phyloP scores from a whole-genome alignment of 1,140 invertebrate species.

The Aphidius ervi region DNA sequence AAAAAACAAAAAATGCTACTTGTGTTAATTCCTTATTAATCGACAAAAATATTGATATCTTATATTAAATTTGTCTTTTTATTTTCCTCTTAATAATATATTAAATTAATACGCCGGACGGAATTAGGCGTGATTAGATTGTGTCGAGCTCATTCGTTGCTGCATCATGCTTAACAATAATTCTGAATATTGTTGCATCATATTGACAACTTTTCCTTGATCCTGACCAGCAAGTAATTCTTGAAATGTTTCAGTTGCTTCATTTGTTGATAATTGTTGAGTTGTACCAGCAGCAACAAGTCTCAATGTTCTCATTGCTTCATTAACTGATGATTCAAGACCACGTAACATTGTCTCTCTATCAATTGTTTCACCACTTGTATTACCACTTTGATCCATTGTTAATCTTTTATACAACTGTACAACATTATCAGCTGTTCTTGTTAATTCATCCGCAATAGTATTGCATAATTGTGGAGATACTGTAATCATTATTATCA shows the following conservation, averaged over 20 bases:
- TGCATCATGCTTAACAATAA: constrained; percentile 60
- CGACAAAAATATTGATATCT: not conserved
- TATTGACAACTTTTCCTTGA: constrained; percentile 55
- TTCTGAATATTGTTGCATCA: constrained; percentile 66
- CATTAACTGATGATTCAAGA: constrained; percentile 46
- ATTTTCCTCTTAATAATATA: constrained; percentile 2
- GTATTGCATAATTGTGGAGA: constrained; percentile 62
- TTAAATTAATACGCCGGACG: constrained; percentile 28
- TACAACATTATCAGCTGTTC: constrained; percentile 63
- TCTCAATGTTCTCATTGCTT: constrained; percentile 47
- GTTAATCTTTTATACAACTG: constrained; percentile 61
- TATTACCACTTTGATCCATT: constrained; percentile 41
- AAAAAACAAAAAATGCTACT: constrained; percentile 3
- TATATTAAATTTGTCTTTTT: not conserved
- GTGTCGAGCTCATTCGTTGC: constrained; percentile 55
- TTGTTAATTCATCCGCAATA: constrained; percentile 61
- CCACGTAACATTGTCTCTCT: constrained; percentile 47
- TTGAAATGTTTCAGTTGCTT: constrained; percentile 44
- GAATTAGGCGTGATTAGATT: constrained; percentile 45
- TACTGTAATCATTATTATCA: constrained; percentile 50
- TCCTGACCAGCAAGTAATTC: constrained; percentile 45
- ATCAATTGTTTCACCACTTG: constrained; percentile 36
- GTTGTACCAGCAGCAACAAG: constrained; percentile 39
- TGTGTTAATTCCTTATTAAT: not conserved
- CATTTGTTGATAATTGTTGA: constrained; percentile 34